phyloP scores from a whole-genome alignment of 2,797 vertebrate species.

The Poeciliopsis gracilis region DNA sequence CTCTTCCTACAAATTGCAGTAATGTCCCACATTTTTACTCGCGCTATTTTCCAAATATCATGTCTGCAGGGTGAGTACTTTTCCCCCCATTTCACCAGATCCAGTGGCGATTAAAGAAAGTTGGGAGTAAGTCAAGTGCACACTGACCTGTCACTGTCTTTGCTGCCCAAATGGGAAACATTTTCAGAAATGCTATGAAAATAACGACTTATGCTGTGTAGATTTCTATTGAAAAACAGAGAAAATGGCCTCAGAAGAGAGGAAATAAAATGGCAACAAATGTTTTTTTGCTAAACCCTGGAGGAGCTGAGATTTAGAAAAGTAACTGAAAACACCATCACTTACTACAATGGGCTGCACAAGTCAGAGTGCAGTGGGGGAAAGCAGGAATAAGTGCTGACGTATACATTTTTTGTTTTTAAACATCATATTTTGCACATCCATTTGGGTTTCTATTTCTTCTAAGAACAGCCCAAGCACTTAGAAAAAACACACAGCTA shows the following conservation, averaged over 20 bases:
- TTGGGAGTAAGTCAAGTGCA: background rate
- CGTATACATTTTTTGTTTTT: background rate
- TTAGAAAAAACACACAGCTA: too few species aligned
- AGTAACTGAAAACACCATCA: background rate
- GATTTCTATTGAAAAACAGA: background rate
- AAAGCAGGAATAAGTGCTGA: background rate
- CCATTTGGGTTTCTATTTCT: too few species aligned
- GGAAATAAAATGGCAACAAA: constrained; percentile 2
- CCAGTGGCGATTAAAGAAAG: background rate
- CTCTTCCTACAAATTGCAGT: constrained; percentile 1
- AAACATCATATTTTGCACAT: background rate
- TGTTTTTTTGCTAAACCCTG: background rate
- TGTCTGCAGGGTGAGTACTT: background rate
- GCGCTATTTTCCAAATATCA: background rate
- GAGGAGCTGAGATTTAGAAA: background rate
- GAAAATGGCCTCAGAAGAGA: background rate
- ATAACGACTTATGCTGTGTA: background rate
- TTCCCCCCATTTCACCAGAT: background rate
- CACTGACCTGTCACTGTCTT: background rate
- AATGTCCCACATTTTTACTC: background rate
- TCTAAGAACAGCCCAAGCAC: too few species aligned
- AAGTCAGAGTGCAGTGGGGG: background rate
- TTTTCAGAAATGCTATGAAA: background rate
- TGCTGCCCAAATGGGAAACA: background rate
- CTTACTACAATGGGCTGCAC: background rate